A percentile compares a stretch with the other conserved stretches of the same genome.
phyloP scores from a whole-genome alignment of 2,113 vertebrate genomes.

The Parus major region DNA sequence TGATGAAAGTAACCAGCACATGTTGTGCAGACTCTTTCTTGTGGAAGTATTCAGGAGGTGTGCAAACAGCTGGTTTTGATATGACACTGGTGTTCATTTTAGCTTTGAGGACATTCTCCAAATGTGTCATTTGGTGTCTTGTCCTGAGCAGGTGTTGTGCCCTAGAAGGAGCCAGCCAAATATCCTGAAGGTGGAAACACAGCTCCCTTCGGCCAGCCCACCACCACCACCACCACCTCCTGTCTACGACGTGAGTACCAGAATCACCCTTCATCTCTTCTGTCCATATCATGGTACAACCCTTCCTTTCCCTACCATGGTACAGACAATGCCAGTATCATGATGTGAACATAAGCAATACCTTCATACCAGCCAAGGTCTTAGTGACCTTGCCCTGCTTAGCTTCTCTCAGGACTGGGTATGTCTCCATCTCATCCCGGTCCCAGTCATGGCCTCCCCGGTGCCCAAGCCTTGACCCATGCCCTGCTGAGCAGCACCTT shows the following conservation, averaged over 20 bases:
- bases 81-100: background rate
- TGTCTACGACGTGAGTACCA: constrained; percentile 52
- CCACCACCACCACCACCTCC: background rate
- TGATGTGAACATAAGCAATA: background rate
- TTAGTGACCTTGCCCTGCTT: background rate
- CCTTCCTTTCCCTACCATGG: background rate
- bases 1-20: background rate
- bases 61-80: background rate
- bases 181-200: background rate
- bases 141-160: constrained; percentile 13
- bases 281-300: background rate
- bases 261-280: background rate
- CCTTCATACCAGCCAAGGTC: background rate
- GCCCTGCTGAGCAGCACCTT: background rate
- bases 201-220: background rate
- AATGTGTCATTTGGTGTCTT: background rate
- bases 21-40: background rate
- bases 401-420: background rate
- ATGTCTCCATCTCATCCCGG: background rate
- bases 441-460: background rate
- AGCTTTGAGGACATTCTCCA: background rate
- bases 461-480: background rate
- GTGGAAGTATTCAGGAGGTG: background rate
- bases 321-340: background rate
- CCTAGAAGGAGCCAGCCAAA: background rate